A percentile compares a stretch with the other conserved stretches of the same genome.
Conservation (phyloP, 2,113 vertebrate genomes). For the Struthidea cinerea region DNA sequence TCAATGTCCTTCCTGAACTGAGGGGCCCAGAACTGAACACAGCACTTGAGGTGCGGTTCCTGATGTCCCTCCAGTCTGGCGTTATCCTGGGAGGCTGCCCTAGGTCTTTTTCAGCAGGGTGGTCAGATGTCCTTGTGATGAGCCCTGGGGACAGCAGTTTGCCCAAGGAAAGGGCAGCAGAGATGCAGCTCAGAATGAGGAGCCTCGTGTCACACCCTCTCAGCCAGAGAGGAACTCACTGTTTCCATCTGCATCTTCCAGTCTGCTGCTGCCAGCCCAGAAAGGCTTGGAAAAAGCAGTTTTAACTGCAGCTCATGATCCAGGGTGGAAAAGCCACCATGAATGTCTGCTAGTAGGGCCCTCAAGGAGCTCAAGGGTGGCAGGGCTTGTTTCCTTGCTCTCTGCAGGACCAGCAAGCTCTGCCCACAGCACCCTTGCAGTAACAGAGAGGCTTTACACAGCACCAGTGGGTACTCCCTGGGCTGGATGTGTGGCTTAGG, state of each 20-base stretch:
- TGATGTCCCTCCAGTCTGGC: neutral
- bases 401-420: neutral
- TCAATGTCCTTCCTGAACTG: neutral
- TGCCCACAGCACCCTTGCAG: neutral
- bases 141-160: neutral
- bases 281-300: neutral
- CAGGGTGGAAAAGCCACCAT: neutral
- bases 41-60: accelerated
- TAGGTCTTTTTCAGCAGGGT: neutral
- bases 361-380: neutral
- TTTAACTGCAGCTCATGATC: neutral
- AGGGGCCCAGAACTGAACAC: neutral
- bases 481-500: neutral
- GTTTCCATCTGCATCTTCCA: neutral
- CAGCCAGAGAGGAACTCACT: accelerated
- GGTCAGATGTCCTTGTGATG: neutral
- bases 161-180: neutral
- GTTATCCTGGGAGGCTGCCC: neutral
- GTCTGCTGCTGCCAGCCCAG: neutral
- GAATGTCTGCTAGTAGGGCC: neutral
- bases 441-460: neutral
- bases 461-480: neutral
- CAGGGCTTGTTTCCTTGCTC: neutral
- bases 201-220: neutral
- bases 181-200: neutral